A percentile compares a stretch with the other conserved stretches of the same genome.
phyloP scores from a whole-genome alignment of 2,888 invertebrate genomes.

The Marronus borbonicus region DNA sequence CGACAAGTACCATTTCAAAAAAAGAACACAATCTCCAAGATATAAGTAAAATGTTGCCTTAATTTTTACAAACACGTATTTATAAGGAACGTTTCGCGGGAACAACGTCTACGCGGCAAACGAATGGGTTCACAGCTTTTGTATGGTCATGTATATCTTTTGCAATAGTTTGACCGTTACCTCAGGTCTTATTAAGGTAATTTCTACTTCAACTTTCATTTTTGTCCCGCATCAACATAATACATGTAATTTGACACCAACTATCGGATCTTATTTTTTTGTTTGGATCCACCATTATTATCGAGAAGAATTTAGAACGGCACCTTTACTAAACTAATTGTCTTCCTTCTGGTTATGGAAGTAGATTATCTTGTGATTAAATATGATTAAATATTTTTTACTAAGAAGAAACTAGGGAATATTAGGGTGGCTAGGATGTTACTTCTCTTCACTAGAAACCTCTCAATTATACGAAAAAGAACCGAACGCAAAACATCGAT shows the following conservation, averaged over 20 bases:
- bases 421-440: conserved; percentile 14
- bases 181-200: neutral
- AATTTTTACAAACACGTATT: no score
- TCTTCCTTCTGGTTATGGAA: conserved; percentile 21
- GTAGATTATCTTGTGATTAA: conserved; percentile 25
- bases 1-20: no score
- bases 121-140: no score
- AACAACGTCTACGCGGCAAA: no score
- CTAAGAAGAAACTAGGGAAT: neutral
- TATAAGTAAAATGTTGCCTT: no score
- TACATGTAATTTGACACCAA: conserved; percentile 7
- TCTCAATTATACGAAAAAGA: conserved; percentile 38
- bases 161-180: no score
- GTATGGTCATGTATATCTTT: no score
- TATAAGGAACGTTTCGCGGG: no score
- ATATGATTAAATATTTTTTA: conserved; percentile 45
- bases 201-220: neutral
- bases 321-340: conserved; percentile 11
- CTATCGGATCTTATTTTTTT: neutral
- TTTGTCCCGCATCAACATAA: conserved; percentile 4
- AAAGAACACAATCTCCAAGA: no score
- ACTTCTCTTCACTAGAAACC: conserved; percentile 11
- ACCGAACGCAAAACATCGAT: conserved; percentile 43
- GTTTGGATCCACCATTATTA: conserved; percentile 4
- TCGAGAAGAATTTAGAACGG: conserved; percentile 19